These are phyloP conservation scores for Copidosoma aretas DNA, from an alignment of 2,888 invertebrate species.

Conservation along the genomic window DNA sequence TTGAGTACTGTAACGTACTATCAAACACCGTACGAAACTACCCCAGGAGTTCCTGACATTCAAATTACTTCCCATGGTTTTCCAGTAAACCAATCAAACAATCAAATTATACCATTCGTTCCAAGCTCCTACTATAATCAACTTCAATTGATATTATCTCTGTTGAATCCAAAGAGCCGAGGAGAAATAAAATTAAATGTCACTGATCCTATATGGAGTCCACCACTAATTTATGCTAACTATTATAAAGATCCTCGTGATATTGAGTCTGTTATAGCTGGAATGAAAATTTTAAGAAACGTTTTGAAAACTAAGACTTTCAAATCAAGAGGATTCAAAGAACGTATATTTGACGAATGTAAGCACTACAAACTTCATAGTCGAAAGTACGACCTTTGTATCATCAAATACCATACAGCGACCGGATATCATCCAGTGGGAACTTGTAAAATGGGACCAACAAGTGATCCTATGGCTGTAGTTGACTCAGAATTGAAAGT, in stretches of 20 bases:
- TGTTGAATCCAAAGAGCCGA: constrained; percentile 70
- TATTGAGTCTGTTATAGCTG: constrained; percentile 68
- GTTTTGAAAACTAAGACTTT: background rate
- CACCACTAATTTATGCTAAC: constrained; percentile 76
- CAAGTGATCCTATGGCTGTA: constrained; percentile 56
- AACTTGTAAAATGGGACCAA: constrained; percentile 62
- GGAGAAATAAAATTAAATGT: constrained; percentile 71
- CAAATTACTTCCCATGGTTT: background rate
- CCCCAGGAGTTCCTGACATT: background rate
- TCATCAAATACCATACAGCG: constrained; percentile 3
- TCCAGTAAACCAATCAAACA: background rate
- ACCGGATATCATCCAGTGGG: constrained; percentile 48
- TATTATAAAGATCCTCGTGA: constrained; percentile 71
- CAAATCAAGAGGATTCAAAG: background rate
- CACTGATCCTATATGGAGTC: constrained; percentile 74
- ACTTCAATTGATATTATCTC: constrained; percentile 68
- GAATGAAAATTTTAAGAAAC: constrained; percentile 45
- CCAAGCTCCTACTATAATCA: constrained; percentile 72
- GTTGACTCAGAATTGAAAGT: constrained; percentile 61
- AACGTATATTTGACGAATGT: background rate
- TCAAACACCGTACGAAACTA: constrained; percentile 14
- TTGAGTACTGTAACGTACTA: background rate
- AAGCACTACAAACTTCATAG: background rate
- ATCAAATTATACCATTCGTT: constrained; percentile 61
- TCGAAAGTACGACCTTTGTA: background rate